phyloP scores from a whole-genome alignment of 2,113 vertebrate genomes.

The Heterotis niloticus region DNA sequence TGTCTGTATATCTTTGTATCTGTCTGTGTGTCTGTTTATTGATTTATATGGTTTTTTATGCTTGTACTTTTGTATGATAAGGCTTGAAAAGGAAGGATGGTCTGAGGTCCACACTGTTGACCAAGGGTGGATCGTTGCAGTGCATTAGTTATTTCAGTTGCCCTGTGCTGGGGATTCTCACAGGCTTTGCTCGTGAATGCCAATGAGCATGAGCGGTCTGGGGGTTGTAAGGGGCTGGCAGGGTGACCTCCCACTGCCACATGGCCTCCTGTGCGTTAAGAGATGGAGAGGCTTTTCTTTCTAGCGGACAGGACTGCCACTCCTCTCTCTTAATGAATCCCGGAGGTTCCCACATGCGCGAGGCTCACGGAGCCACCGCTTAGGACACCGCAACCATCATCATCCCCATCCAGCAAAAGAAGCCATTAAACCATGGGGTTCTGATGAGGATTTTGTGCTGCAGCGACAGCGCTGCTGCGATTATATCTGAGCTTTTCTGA shows the following conservation, averaged over 20 bases:
- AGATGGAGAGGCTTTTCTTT: conserved; percentile 52
- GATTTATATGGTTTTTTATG: neutral
- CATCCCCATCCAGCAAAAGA: neutral
- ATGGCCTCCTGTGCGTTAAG: neutral
- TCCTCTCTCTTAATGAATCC: conserved; percentile 53
- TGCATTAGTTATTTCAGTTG: neutral
- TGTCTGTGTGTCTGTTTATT: too few species aligned
- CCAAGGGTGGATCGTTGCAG: neutral
- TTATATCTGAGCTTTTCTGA: too few species aligned
- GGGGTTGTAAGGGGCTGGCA: neutral
- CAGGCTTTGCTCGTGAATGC: too few species aligned
- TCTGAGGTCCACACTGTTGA: neutral
- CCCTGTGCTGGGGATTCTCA: neutral
- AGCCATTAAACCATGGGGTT: too few species aligned
- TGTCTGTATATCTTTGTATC: too few species aligned
- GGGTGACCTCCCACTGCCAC: conserved; percentile 42
- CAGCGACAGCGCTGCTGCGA: neutral
- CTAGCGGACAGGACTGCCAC: conserved; percentile 38
- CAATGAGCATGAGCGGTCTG: conserved; percentile 17
- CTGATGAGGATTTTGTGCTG: neutral
- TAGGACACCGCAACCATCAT: too few species aligned
- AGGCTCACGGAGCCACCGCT: too few species aligned
- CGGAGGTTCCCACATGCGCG: conserved; percentile 14
- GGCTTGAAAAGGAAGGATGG: neutral
- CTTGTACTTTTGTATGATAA: neutral